These are phyloP conservation scores for Epistrophe eligans DNA, from an alignment of 2,888 invertebrate genomes.

Conservation along the genomic window DNA sequence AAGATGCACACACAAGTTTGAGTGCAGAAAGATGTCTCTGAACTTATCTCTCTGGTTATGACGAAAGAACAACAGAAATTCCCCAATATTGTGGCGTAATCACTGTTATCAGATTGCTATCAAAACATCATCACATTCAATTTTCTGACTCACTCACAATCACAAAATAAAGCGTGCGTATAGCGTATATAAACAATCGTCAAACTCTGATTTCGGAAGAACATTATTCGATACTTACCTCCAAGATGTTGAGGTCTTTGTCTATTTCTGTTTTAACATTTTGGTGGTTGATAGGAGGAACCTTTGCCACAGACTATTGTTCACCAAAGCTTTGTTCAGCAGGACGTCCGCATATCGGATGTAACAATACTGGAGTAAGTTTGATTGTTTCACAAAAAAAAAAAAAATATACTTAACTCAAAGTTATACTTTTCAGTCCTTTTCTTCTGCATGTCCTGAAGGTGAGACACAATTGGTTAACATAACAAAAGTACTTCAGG, in stretches of 20 bases:
- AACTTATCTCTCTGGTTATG: slow-evolving; percentile 4
- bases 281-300: background rate
- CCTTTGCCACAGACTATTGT: slow-evolving; percentile 32
- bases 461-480: slow-evolving; percentile 16
- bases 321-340: slow-evolving; percentile 11
- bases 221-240: background rate
- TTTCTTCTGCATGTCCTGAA: slow-evolving; percentile 15
- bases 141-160: background rate
- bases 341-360: slow-evolving; percentile 21
- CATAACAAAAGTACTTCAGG: background rate
- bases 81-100: background rate
- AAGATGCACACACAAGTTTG: background rate
- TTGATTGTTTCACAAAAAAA: background rate
- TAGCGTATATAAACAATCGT: slow-evolving; percentile 6
- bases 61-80: background rate
- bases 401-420: background rate
- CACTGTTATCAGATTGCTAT: background rate
- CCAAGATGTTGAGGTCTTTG: slow-evolving; percentile 11
- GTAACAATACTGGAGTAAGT: slow-evolving; percentile 53
- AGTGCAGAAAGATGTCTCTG: slow-evolving; percentile 8
- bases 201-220: background rate
- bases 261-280: background rate
- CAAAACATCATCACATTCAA: background rate
- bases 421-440: slow-evolving; percentile 6
- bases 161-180: too few species aligned